A percentile compares a stretch with the other conserved stretches of the same genome.
phyloP scores from a whole-genome alignment of 2,888 invertebrate genomes.

The Drosophila nigricruria region DNA sequence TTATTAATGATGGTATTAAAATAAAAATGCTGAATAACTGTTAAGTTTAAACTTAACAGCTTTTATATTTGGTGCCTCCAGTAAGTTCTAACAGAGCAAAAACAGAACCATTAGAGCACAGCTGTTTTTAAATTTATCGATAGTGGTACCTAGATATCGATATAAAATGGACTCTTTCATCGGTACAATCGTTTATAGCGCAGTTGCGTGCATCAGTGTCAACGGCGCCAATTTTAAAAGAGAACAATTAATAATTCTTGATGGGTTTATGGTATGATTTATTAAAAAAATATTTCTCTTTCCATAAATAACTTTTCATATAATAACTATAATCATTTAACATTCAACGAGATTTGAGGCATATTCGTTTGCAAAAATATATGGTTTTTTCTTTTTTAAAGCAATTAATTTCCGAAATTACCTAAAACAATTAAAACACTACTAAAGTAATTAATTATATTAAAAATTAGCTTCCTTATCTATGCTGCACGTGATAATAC shows the following conservation, averaged over 20 bases:
- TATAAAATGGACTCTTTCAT: not conserved
- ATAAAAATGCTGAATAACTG: not conserved
- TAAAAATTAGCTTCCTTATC: conserved; percentile 45
- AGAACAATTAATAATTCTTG: not conserved
- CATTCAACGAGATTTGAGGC: conserved; percentile 61
- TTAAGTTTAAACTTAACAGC: conserved; percentile 22
- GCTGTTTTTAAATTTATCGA: conserved; percentile 2
- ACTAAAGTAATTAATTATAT: conserved; percentile 41
- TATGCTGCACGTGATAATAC: conserved; percentile 60
- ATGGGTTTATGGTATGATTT: conserved; percentile 52
- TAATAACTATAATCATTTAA: conserved; percentile 64
- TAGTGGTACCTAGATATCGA: conserved; percentile 14
- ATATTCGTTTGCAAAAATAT: conserved; percentile 47
- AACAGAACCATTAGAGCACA: not conserved
- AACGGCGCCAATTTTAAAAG: conserved; percentile 1
- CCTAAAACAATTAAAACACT: conserved; percentile 45
- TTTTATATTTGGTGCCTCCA: not conserved
- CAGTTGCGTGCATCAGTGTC: not conserved
- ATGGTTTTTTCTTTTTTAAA: conserved; percentile 18
- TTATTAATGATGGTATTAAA: not conserved
- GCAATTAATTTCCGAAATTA: conserved; percentile 41
- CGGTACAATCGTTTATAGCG: not conserved
- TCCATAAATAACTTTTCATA: conserved; percentile 70
- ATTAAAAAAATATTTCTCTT: conserved; percentile 81
- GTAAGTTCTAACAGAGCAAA: not conserved